phyloP scores from a whole-genome alignment of 2,888 invertebrate species.

The Chamaedrilus cognettii region DNA sequence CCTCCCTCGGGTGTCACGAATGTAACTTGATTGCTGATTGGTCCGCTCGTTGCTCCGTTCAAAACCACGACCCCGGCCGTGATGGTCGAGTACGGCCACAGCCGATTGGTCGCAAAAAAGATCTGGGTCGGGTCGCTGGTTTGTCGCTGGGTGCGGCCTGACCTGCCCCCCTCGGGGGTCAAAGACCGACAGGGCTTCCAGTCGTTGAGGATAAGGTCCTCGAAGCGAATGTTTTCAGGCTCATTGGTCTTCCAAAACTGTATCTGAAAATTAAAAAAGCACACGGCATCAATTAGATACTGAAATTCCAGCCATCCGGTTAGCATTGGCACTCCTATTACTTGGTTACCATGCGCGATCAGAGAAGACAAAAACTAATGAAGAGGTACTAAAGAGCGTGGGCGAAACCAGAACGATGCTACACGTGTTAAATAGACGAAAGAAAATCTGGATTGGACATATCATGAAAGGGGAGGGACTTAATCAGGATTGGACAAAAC shows the following conservation, averaged over 20 bases:
- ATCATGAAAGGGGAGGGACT: too few species aligned
- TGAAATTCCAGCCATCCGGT: too few species aligned
- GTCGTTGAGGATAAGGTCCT: slow-evolving; percentile 14
- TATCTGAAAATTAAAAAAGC: too few species aligned
- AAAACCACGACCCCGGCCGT: slow-evolving; percentile 73
- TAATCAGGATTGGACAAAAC: too few species aligned
- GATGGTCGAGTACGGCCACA: slow-evolving; percentile 65
- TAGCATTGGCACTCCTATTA: too few species aligned
- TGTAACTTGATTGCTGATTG: slow-evolving; percentile 69
- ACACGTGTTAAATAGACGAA: too few species aligned
- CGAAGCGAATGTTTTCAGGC: slow-evolving; percentile 1
- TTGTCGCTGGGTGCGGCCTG: slow-evolving; percentile 10
- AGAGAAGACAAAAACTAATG: too few species aligned
- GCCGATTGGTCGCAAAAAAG: slow-evolving; percentile 39
- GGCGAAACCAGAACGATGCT: too few species aligned
- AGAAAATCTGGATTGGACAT: too few species aligned
- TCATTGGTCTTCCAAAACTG: slow-evolving; percentile 27
- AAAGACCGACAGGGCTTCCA: slow-evolving; percentile 6
- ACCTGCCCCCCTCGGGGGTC: slow-evolving; percentile 4
- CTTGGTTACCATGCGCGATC: too few species aligned
- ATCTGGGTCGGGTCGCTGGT: slow-evolving; percentile 24
- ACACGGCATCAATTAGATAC: too few species aligned
- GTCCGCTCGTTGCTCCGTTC: slow-evolving; percentile 28
- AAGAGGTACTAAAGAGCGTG: too few species aligned
- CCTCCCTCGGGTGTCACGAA: slow-evolving; percentile 58